These are phyloP conservation scores for Cerceris ruficornis DNA, from an alignment of 2,888 invertebrate genomes.

Conservation along the genomic window DNA sequence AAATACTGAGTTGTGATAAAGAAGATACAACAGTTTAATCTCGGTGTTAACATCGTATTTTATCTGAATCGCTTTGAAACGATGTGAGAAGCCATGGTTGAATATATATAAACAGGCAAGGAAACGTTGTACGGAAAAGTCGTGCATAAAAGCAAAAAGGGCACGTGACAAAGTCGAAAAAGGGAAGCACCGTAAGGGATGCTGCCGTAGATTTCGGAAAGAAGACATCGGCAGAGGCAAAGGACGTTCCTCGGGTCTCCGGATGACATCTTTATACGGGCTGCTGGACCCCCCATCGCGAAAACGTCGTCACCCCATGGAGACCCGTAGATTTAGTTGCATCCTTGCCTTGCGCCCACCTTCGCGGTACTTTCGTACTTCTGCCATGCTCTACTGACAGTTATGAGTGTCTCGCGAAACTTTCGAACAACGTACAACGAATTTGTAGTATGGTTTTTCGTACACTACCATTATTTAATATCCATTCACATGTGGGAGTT, in stretches of 20 bases:
- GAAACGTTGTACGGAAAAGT: not conserved
- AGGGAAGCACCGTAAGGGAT: slow-evolving; percentile 30
- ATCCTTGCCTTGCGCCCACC: slow-evolving; percentile 54
- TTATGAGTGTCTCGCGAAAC: slow-evolving; percentile 6
- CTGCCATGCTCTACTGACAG: not conserved
- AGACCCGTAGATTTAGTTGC: slow-evolving; percentile 75
- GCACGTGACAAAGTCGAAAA: slow-evolving; percentile 42
- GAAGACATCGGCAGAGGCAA: slow-evolving; percentile 56
- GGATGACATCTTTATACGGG: slow-evolving; percentile 77
- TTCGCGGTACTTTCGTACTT: slow-evolving; percentile 37
- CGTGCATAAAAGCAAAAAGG: slow-evolving; percentile 14
- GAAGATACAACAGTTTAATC: not conserved
- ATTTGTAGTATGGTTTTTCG: not conserved
- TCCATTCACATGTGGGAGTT: too few relatives aligned
- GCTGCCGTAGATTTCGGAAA: slow-evolving; percentile 17
- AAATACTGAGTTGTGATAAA: too few relatives aligned
- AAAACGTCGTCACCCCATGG: slow-evolving; percentile 79
- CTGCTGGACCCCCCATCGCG: slow-evolving; percentile 73
- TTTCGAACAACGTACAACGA: not conserved
- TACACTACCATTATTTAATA: too few relatives aligned
- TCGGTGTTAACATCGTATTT: not conserved
- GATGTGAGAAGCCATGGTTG: not conserved
- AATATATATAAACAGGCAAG: slow-evolving; percentile 1
- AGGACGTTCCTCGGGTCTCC: slow-evolving; percentile 66
- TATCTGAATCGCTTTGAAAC: not conserved